Evolutionary conservation across 2,888 invertebrate genomes (phyloP).

Genomic region (Cosmorhoe ocellata): DNA sequence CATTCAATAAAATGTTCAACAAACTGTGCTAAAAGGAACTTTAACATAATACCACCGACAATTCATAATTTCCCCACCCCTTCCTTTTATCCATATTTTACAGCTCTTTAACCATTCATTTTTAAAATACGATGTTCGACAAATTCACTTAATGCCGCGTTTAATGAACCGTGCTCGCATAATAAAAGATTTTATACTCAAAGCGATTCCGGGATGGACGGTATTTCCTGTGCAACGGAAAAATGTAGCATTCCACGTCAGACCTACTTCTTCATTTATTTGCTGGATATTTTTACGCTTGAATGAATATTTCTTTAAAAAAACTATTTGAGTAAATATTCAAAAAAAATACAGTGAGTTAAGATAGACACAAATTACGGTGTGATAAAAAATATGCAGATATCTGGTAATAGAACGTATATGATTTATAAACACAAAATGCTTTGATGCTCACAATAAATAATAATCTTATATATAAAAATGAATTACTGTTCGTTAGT

Average conservation of each 20-base stretch:
- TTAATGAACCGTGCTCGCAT: constrained; percentile 80
- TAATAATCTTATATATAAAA: too few species aligned
- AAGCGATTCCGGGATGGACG: constrained; percentile 73
- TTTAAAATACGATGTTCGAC: constrained; percentile 78
- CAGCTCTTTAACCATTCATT: constrained; percentile 71
- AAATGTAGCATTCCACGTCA: constrained; percentile 54
- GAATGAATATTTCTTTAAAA: constrained; percentile 32
- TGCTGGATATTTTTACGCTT: constrained; percentile 57
- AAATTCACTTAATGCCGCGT: constrained; percentile 80
- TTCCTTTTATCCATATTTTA: constrained; percentile 53
- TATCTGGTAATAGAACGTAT: too few species aligned
- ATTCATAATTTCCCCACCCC: constrained; percentile 49
- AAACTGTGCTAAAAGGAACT: constrained; percentile 51
- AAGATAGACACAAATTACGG: too few species aligned
- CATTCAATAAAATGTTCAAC: neutral
- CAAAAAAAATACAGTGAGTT: too few species aligned
- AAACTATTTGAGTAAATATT: constrained; percentile 42
- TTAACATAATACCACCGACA: constrained; percentile 49
- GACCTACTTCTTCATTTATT: constrained; percentile 51
- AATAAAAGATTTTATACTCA: constrained; percentile 80
- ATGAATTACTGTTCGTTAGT: too few species aligned
- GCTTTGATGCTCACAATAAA: too few species aligned
- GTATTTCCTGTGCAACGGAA: constrained; percentile 67
- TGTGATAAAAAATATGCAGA: too few species aligned
- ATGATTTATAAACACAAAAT: too few species aligned